A percentile compares a stretch with the other conserved stretches of the same genome.
Conservation (phyloP, 2,797 vertebrate genomes). For the Manis javanica region DNA sequence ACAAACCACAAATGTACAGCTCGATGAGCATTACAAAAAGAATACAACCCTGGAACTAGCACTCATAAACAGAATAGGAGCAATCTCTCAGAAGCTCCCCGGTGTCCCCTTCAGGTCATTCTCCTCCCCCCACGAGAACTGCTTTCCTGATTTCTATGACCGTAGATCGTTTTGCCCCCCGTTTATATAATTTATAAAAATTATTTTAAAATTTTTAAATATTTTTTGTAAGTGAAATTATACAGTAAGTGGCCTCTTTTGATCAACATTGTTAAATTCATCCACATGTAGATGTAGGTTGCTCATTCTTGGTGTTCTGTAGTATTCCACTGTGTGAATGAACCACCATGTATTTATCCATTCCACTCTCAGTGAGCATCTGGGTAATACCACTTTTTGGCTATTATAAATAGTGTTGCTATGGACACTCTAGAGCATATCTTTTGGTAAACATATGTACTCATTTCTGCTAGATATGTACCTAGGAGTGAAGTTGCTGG, state of each 20-base stretch:
- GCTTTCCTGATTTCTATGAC: not conserved
- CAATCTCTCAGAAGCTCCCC: not conserved
- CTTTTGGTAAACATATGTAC: not conserved
- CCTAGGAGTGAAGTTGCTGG: not conserved
- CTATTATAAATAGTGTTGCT: not conserved
- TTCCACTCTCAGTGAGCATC: not conserved
- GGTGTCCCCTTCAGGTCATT: not conserved
- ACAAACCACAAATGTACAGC: not conserved
- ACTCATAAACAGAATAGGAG: not conserved
- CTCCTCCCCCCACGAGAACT: not conserved
- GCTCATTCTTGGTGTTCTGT: not conserved
- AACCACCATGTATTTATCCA: not conserved
- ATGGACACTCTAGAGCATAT: not conserved
- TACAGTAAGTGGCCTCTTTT: not conserved
- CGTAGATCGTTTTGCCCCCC: not conserved
- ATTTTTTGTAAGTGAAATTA: not conserved
- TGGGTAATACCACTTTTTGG: not conserved
- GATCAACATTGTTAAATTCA: not conserved
- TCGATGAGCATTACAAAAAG: not conserved
- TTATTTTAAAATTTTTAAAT: no score
- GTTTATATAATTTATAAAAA: no score
- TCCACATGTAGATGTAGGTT: not conserved
- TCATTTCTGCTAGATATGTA: not conserved
- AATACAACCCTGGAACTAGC: not conserved
- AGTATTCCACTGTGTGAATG: not conserved